These are phyloP conservation scores for Rhynchonycteris naso DNA, from an alignment of 2,797 vertebrate genomes.

Conservation along the genomic window DNA sequence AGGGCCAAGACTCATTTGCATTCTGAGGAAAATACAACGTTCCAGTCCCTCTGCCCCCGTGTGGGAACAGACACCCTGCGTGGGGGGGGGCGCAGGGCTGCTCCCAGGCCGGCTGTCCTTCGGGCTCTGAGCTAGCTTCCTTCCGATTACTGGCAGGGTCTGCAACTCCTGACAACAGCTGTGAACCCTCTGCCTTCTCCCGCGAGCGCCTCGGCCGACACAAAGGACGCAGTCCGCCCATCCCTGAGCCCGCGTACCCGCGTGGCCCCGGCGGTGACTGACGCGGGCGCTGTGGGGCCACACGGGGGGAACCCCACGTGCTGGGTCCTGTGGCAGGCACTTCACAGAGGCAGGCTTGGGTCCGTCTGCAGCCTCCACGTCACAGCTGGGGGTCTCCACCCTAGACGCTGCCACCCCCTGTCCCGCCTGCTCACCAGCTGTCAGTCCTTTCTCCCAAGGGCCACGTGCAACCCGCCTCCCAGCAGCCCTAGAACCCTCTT, in stretches of 20 bases:
- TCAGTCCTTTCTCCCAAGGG: too few relatives aligned
- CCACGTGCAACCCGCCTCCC: not conserved
- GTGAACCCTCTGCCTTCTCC: not conserved
- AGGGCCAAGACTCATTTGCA: not conserved
- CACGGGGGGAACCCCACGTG: accelerated
- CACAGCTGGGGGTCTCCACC: too few relatives aligned
- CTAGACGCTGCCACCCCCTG: accelerated
- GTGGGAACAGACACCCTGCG: not conserved
- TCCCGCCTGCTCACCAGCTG: too few relatives aligned
- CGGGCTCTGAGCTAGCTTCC: not conserved
- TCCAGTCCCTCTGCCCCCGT: not conserved
- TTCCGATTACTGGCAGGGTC: not conserved
- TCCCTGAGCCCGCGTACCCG: not conserved
- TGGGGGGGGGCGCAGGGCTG: not conserved
- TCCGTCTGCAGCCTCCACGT: not conserved
- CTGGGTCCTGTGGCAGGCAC: not conserved
- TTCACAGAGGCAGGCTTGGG: accelerated
- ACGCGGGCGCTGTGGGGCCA: accelerated
- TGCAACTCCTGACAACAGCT: not conserved
- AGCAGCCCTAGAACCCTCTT: not conserved
- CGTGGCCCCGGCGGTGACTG: accelerated
- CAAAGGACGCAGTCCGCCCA: accelerated
- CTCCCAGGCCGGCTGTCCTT: not conserved
- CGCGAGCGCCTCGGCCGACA: accelerated
- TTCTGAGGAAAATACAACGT: not conserved